These are phyloP conservation scores for Eulemur albifrons DNA, from an alignment of 2,797 vertebrate species.

Conservation along the genomic window DNA sequence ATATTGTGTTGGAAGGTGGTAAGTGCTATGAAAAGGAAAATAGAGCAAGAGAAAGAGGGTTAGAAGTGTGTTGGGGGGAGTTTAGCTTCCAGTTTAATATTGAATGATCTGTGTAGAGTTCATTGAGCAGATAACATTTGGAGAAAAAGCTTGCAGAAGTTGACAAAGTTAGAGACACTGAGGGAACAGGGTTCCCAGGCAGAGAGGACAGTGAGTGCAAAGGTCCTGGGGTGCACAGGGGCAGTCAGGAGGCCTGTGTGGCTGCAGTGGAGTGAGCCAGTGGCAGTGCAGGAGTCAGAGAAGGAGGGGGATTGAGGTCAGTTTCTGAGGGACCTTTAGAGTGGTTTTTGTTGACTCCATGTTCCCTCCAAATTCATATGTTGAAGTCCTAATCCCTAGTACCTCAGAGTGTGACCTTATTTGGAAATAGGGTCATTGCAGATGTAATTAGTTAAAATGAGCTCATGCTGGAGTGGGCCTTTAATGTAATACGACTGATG, in stretches of 20 bases:
- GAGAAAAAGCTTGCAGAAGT: not conserved
- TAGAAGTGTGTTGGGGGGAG: too few relatives aligned
- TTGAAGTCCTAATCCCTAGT: not conserved
- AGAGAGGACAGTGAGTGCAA: not conserved
- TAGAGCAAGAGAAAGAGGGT: not conserved
- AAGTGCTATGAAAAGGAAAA: not conserved
- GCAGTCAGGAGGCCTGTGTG: not conserved
- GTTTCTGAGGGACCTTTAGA: not conserved
- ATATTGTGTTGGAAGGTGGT: not conserved
- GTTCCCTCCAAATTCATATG: not conserved
- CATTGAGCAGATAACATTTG: not conserved
- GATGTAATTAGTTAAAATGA: not conserved
- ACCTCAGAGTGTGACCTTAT: not conserved
- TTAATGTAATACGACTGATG: not conserved
- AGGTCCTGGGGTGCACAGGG: fast-evolving
- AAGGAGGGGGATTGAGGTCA: not conserved
- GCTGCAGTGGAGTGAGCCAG: not conserved
- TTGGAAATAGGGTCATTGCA: not conserved
- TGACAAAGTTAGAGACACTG: not conserved
- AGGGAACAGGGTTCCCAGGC: not conserved
- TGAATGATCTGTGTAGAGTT: not conserved
- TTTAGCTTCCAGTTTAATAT: not conserved
- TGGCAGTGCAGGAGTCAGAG: too few relatives aligned
- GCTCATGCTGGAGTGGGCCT: not conserved
- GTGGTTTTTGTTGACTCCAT: not conserved